A percentile compares a stretch with the other conserved stretches of the same genome.
phyloP scores from a whole-genome alignment of 2,797 vertebrate species.

The Dicrostonyx torquatus region DNA sequence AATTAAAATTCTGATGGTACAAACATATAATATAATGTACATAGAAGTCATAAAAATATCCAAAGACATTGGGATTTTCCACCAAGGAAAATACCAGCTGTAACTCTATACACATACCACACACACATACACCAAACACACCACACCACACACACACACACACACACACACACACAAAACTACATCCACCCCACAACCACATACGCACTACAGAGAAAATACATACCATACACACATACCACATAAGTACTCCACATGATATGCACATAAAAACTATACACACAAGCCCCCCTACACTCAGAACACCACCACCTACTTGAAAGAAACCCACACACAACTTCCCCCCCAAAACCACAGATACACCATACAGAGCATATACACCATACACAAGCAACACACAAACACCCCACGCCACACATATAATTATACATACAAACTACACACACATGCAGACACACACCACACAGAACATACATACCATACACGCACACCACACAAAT shows the following conservation, averaged over 20 bases:
- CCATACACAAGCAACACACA: not conserved
- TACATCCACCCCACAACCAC: not conserved
- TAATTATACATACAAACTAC: not conserved
- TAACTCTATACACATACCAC: not conserved
- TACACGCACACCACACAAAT: not conserved
- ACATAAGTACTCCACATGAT: too few species aligned
- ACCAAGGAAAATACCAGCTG: constrained; percentile 11
- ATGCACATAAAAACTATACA: not conserved
- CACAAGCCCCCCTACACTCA: not conserved
- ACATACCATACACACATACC: not conserved
- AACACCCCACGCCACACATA: not conserved
- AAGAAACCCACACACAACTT: not conserved
- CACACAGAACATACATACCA: not conserved
- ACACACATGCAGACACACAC: not conserved
- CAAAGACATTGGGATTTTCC: not conserved
- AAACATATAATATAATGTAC: not conserved
- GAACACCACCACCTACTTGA: not conserved
- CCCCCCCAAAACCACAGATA: not conserved
- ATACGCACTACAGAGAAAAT: not conserved
- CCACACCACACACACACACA: not conserved
- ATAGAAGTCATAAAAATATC: not conserved
- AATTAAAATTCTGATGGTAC: not conserved
- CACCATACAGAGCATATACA: not conserved
- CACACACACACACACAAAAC: not conserved
- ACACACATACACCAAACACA: not conserved